phyloP scores from a whole-genome alignment of 2,888 invertebrate genomes.

The Nyleta sp. region DNA sequence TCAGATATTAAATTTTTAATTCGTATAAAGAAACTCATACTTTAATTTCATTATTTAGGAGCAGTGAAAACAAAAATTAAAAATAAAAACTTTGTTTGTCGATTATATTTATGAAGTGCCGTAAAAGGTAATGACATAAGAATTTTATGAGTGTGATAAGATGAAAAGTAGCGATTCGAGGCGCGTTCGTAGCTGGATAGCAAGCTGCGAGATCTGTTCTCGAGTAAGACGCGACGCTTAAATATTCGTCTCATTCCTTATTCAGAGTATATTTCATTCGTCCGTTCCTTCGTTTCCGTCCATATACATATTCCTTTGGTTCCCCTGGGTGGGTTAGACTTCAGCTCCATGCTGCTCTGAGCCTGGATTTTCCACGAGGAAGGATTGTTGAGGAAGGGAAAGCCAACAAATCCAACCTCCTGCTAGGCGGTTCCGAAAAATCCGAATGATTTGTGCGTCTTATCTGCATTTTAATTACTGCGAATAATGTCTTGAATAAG shows the following conservation, averaged over 20 bases:
- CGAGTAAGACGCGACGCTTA: conserved; percentile 68
- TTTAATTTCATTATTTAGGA: too few species aligned
- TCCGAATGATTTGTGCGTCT: conserved; percentile 80
- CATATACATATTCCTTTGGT: conserved; percentile 71
- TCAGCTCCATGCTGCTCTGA: conserved; percentile 63
- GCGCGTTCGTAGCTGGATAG: conserved; percentile 20
- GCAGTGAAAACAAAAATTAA: too few species aligned
- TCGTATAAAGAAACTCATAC: too few species aligned
- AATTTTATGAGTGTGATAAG: conserved; percentile 43
- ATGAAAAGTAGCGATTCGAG: conserved; percentile 46
- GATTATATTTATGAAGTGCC: conserved; percentile 28
- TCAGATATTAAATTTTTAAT: too few species aligned
- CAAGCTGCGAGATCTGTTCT: conserved; percentile 47
- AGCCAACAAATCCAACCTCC: conserved; percentile 66
- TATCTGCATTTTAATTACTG: conserved; percentile 82
- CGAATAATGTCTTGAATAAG: conserved; percentile 80
- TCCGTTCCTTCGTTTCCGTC: conserved; percentile 75
- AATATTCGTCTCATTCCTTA: conserved; percentile 79
- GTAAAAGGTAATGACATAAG: conserved; percentile 19
- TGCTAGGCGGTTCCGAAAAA: conserved; percentile 73
- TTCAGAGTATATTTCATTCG: conserved; percentile 80
- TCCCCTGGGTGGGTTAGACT: conserved; percentile 68
- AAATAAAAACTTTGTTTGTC: too few species aligned
- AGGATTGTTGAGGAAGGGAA: conserved; percentile 61
- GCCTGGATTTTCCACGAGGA: conserved; percentile 65